phyloP scores from a whole-genome alignment of 1,140 invertebrate genomes.

The Cheumatopsyche charites region DNA sequence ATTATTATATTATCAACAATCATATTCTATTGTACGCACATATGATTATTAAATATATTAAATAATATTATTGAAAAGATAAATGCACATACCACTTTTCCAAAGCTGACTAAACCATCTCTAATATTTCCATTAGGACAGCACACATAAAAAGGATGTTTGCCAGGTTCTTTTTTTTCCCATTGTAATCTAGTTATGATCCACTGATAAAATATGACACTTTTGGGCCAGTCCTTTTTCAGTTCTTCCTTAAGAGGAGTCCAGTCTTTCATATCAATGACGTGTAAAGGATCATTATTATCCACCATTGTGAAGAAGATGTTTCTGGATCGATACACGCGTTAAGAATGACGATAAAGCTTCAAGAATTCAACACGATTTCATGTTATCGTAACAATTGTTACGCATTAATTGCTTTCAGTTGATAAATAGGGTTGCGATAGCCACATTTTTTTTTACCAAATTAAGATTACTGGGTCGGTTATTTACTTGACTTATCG shows the following conservation, averaged over 20 bases:
- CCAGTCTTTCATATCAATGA: conserved; percentile 14
- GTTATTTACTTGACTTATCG: no score
- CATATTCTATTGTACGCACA: no score
- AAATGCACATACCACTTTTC: conserved; percentile 34
- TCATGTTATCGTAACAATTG: no score
- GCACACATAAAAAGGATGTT: conserved; percentile 31
- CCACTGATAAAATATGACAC: conserved; percentile 34
- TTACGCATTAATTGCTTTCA: no score
- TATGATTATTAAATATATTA: neutral
- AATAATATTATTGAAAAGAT: no score
- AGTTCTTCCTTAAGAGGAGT: conserved; percentile 2
- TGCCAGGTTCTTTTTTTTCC: conserved; percentile 24
- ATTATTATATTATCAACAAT: no score
- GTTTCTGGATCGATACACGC: no score
- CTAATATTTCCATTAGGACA: conserved; percentile 36
- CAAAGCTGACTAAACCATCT: conserved; percentile 41
- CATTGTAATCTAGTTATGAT: conserved; percentile 33
- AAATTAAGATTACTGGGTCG: no score
- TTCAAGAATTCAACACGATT: no score
- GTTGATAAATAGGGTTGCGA: no score
- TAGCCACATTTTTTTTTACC: no score
- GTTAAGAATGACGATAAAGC: no score
- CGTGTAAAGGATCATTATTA: conserved; percentile 12
- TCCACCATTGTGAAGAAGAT: neutral
- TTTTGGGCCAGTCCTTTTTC: conserved; percentile 30